Base-by-base conservation (phyloP, 1,140 invertebrate genomes). In the Drosophila dunni region DNA sequence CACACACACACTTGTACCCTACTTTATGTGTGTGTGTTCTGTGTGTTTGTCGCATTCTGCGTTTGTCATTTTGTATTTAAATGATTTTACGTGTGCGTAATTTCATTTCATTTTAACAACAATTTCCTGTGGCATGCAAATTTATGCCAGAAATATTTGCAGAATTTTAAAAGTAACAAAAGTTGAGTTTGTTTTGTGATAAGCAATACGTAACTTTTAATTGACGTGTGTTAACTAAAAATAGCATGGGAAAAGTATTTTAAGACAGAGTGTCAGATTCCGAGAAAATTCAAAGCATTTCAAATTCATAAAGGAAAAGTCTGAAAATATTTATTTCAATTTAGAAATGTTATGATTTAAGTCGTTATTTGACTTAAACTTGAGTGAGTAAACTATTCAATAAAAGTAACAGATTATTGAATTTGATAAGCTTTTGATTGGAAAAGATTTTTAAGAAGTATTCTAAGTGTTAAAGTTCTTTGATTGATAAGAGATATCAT, bases 71-170 rank as follows among this genome's bases (percentile, higher is more conserved):
- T 57, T 73, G 44, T 51, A 70, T 73, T 78, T 75, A 77, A 89
- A 82, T 81, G 78, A 80, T 89, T 89, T 81, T 65, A 69, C 81
- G 71, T 89, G 78, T 72, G 44, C 48, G 73, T 67, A 71, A 88
- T 83, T 88, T 83, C 73, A 88, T 88, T 88, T 66, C 74, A 88
- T 89, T 73, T 78, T 71, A 48, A 42, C 64, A 56, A 79, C 51
- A 75, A 80, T 78, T 74, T 78, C 6, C 57, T 68, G 48, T 65
- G 80, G 84, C 63, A 81, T 81, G 69, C 71, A 50, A 67, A 83
- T 80, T 82, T 77, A 89, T 83, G 84, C 84, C 80, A 73, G 61
- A 81, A 89, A 89, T 89, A 88, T 88, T 51, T 74, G n/a, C 48
- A 75, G 67, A 58, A 89, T 89, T 88, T 53, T 89, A 65, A 54